Percentiles rank a stretch among this genome's conserved stretches.
These are phyloP conservation scores for Pogonus chalceus DNA, from an alignment of 1,140 invertebrate genomes.

Conservation along the genomic window DNA sequence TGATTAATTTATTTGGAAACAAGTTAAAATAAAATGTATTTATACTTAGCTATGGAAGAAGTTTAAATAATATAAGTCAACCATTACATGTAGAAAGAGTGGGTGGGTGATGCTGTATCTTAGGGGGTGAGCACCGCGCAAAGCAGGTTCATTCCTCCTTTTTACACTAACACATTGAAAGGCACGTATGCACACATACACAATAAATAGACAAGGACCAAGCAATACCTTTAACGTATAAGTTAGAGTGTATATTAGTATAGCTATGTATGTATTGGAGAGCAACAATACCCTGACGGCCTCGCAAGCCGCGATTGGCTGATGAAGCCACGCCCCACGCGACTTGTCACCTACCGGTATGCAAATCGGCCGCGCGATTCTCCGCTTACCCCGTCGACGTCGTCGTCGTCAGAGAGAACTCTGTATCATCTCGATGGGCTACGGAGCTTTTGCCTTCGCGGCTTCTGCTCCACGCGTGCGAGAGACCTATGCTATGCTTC, in stretches of 20 bases:
- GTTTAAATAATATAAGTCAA: too few species aligned
- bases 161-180: not conserved
- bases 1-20: too few species aligned
- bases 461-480: too few species aligned
- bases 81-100: too few species aligned
- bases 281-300: conserved; percentile 24
- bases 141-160: not conserved
- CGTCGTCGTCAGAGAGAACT: conserved; percentile 15
- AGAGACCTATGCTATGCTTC: too few species aligned
- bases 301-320: conserved; percentile 24
- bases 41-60: too few species aligned
- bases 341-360: conserved; percentile 37
- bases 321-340: conserved; percentile 27
- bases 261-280: conserved; percentile 19
- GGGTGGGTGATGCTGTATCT: too few species aligned
- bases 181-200: not conserved
- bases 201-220: not conserved
- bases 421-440: conserved; percentile 8
- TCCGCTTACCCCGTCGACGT: conserved; percentile 11
- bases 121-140: too few species aligned
- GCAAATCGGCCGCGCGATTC: conserved; percentile 24
- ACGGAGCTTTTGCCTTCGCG: conserved; percentile 8
- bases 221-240: not conserved
- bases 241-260: not conserved
- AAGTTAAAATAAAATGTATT: too few species aligned